A percentile compares a stretch with the other conserved stretches of the same genome.
phyloP scores from a whole-genome alignment of 1,140 invertebrate genomes.

The Bilobella aurantiaca region DNA sequence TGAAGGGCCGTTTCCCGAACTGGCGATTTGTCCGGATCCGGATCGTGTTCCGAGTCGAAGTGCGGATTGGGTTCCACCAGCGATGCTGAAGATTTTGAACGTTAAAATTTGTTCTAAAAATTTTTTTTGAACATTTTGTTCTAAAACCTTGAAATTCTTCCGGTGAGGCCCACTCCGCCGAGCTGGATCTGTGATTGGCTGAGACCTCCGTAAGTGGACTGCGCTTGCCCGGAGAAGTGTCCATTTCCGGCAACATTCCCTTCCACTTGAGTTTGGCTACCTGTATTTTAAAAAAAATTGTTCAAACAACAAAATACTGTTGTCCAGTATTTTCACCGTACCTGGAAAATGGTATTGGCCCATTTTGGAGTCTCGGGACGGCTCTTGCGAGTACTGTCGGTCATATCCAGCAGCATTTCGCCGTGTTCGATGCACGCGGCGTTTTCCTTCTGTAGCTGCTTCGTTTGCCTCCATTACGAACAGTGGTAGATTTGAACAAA shows the following conservation, averaged over 20 bases:
- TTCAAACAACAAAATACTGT: neutral
- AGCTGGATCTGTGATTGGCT: constrained; percentile 26
- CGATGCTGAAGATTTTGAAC: constrained; percentile 11
- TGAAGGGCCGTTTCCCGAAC: constrained; percentile 14
- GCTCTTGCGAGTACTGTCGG: neutral
- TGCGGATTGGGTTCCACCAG: constrained; percentile 17
- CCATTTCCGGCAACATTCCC: constrained; percentile 18
- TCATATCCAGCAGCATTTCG: neutral
- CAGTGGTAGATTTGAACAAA: constrained; percentile 10
- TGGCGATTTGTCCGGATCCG: constrained; percentile 14
- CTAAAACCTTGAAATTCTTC: constrained; percentile 11
- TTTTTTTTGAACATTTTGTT: neutral
- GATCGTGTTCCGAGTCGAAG: constrained; percentile 7
- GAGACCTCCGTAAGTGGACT: constrained; percentile 13
- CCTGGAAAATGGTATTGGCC: neutral
- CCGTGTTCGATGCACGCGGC: neutral
- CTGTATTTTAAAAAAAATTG: neutral
- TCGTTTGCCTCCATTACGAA: constrained; percentile 3
- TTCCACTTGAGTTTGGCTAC: constrained; percentile 16
- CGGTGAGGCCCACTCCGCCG: constrained; percentile 14
- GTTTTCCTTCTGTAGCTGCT: neutral
- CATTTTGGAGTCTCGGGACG: neutral
- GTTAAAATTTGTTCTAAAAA: neutral
- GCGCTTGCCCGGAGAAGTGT: constrained; percentile 21
- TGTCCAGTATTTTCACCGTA: too few species aligned